phyloP scores from a whole-genome alignment of 1,140 invertebrate species.

The Lerema accius region DNA sequence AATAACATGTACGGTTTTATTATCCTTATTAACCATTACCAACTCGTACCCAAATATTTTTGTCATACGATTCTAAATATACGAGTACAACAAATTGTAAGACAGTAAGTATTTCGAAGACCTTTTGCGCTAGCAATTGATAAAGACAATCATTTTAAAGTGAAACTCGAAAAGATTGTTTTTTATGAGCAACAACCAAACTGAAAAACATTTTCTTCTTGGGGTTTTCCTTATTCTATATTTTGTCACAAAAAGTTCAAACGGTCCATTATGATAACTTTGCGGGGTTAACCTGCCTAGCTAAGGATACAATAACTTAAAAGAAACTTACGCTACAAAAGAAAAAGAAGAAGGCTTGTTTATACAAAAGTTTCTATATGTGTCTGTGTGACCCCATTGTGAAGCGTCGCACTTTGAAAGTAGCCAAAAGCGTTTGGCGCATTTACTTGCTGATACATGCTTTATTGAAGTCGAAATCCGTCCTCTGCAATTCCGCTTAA shows the following conservation, averaged over 20 bases:
- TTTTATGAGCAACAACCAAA: too few relatives aligned
- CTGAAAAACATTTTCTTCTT: constrained; percentile 5
- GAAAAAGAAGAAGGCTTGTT: constrained; percentile 12
- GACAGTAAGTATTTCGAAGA: too few relatives aligned
- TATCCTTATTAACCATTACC: too few relatives aligned
- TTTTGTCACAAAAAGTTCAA: constrained; percentile 17
- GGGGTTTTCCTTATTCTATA: constrained; percentile 2
- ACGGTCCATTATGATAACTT: constrained; percentile 18
- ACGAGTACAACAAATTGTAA: too few relatives aligned
- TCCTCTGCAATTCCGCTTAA: constrained; percentile 25
- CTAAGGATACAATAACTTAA: constrained; percentile 31
- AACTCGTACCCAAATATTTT: too few relatives aligned
- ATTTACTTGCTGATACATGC: constrained; percentile 30
- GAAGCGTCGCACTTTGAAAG: constrained; percentile 27
- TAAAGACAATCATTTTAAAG: too few relatives aligned
- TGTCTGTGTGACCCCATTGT: constrained; percentile 20
- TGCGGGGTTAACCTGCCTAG: constrained; percentile 13
- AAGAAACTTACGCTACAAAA: constrained; percentile 25
- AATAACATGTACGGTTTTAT: too few relatives aligned
- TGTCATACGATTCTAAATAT: too few relatives aligned
- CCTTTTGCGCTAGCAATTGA: too few relatives aligned
- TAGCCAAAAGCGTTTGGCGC: constrained; percentile 27
- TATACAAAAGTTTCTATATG: constrained; percentile 18
- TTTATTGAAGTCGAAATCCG: constrained; percentile 30
- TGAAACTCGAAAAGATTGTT: too few relatives aligned